Conservation (phyloP, 2,888 invertebrate genomes). For the Lasioglossum calceatum region DNA sequence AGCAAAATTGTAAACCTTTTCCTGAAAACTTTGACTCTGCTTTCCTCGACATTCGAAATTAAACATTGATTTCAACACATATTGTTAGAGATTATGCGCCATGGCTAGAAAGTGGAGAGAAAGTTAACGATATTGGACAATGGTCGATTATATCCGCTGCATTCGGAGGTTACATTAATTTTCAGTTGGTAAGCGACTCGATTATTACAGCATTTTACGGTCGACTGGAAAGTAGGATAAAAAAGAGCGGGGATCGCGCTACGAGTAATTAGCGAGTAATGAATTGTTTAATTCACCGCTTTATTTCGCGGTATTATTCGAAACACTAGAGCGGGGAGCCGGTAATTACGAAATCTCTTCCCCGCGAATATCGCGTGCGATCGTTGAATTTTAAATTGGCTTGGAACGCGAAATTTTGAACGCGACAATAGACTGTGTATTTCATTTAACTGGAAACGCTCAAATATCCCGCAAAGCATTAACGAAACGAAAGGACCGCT, state of each 20-base stretch:
- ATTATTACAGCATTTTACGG: not conserved
- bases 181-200: not conserved
- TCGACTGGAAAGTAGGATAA: not conserved
- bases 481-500: not conserved
- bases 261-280: slow-evolving; percentile 23
- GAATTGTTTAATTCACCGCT: slow-evolving; percentile 32
- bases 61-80: not conserved
- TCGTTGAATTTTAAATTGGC: not conserved
- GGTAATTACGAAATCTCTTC: slow-evolving; percentile 13
- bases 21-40: not conserved
- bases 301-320: slow-evolving; percentile 10
- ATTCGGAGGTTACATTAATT: not conserved
- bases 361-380: not conserved
- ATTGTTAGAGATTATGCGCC: not conserved
- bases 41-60: not conserved
- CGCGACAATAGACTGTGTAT: not conserved
- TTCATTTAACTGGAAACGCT: not conserved
- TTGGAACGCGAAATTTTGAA: not conserved
- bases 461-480: not conserved
- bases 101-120: not conserved
- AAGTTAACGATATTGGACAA: not conserved
- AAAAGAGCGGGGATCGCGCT: not conserved
- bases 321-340: not conserved
- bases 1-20: no score
- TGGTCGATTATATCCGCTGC: not conserved